Percentiles rank a stretch among this genome's conserved stretches.
Conservation (phyloP, 2,888 invertebrate species). For the Ichneumoninae sp. region DNA sequence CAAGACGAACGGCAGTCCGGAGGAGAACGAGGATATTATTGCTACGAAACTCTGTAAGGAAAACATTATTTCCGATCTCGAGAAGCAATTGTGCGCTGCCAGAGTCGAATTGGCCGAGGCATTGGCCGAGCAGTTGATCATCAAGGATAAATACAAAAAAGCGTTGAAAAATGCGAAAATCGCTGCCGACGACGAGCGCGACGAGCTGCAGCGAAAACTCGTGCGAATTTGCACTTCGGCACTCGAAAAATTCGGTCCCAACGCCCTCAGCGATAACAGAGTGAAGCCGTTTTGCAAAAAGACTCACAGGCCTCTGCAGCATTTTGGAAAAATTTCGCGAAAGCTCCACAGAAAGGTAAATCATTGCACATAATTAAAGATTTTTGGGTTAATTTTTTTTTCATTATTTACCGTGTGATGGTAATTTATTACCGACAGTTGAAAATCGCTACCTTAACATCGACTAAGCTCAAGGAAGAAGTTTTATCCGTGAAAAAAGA, state of each 20-base stretch:
- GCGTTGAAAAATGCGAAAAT: slow-evolving; percentile 62
- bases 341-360: slow-evolving; percentile 71
- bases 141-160: slow-evolving; percentile 71
- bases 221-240: slow-evolving; percentile 71
- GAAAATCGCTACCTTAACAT: slow-evolving; percentile 57
- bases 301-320: slow-evolving; percentile 38
- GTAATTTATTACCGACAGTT: slow-evolving; percentile 61
- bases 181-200: slow-evolving; percentile 68
- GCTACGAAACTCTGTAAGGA: slow-evolving; percentile 40
- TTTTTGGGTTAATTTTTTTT: neutral
- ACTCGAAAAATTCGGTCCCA: slow-evolving; percentile 71
- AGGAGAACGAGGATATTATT: slow-evolving; percentile 16
- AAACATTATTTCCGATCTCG: slow-evolving; percentile 68
- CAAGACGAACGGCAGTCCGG: neutral
- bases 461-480: slow-evolving; percentile 69
- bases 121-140: slow-evolving; percentile 55
- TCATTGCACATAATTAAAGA: neutral
- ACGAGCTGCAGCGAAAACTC: slow-evolving; percentile 71
- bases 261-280: slow-evolving; percentile 30
- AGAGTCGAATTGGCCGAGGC: slow-evolving; percentile 67
- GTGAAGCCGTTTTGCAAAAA: slow-evolving; percentile 37
- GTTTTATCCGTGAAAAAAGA: slow-evolving; percentile 56
- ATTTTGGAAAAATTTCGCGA: slow-evolving; percentile 64
- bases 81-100: slow-evolving; percentile 64
- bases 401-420: neutral